These are phyloP conservation scores for Cyclophora albipunctata DNA, from an alignment of 2,888 invertebrate species.

Conservation along the genomic window DNA sequence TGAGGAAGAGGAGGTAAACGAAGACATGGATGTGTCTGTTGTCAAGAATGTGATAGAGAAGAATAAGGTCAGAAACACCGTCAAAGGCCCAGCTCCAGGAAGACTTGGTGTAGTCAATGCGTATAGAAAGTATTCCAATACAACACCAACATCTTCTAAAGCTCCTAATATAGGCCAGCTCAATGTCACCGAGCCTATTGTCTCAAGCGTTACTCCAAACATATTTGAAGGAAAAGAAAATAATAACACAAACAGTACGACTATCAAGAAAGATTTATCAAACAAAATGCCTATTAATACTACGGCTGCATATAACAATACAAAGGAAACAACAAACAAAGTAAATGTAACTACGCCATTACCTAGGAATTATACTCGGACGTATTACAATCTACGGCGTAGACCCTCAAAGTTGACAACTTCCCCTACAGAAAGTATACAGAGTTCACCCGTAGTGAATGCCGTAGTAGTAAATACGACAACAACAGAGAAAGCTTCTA, in stretches of 20 bases:
- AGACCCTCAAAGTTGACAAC: constrained; percentile 50
- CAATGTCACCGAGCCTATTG: constrained; percentile 47
- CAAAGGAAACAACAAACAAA: constrained; percentile 34
- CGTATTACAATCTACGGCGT: constrained; percentile 52
- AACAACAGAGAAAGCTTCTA: constrained; percentile 63
- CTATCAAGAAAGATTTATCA: constrained; percentile 21
- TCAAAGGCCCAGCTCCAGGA: constrained; percentile 68
- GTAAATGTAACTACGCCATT: constrained; percentile 29
- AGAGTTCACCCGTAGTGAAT: too few species aligned
- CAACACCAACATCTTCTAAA: constrained; percentile 44
- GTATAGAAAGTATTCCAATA: constrained; percentile 57
- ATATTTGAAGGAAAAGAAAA: constrained; percentile 33
- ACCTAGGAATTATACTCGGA: constrained; percentile 50
- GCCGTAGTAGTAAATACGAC: constrained; percentile 39
- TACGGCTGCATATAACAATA: constrained; percentile 21
- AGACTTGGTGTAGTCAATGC: constrained; percentile 64
- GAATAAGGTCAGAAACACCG: constrained; percentile 68
- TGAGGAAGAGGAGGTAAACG: constrained; percentile 74
- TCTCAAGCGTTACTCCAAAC: constrained; percentile 37
- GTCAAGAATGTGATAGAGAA: constrained; percentile 71
- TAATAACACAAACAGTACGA: constrained; percentile 28
- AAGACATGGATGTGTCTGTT: constrained; percentile 78
- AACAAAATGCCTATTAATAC: constrained; percentile 16
- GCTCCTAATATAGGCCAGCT: constrained; percentile 40
- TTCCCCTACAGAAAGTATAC: constrained; percentile 40